Evolutionary conservation across 1,140 invertebrate genomes (phyloP).

Genomic region (Pantala flavescens): DNA sequence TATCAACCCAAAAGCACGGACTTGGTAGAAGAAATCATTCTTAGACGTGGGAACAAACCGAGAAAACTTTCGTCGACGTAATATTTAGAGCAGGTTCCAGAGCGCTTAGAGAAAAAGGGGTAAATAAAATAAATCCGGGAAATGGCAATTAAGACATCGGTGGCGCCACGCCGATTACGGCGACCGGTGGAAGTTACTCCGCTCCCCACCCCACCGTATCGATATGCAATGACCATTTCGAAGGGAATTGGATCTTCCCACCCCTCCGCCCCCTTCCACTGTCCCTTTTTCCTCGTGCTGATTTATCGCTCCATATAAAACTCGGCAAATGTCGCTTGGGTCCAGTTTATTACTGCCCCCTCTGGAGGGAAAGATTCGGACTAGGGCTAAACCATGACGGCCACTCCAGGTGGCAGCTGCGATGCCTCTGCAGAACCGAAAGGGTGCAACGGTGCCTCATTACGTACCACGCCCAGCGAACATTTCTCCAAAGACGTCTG

Average conservation of each 20-base stretch:
- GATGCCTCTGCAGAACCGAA: neutral
- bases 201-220: neutral
- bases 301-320: conserved; percentile 8
- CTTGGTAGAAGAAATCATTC: too few relatives aligned
- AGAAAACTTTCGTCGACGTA: too few relatives aligned
- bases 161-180: too few relatives aligned
- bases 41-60: too few relatives aligned
- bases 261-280: neutral
- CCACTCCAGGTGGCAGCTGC: neutral
- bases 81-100: too few relatives aligned
- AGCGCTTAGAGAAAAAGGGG: too few relatives aligned
- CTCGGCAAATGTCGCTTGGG: neutral
- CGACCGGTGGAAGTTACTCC: too few relatives aligned
- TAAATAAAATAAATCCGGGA: too few relatives aligned
- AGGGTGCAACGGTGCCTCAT: neutral
- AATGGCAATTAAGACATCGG: too few relatives aligned
- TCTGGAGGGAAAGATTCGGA: neutral
- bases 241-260: neutral
- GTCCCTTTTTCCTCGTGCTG: neutral
- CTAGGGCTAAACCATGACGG: neutral
- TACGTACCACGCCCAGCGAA: neutral
- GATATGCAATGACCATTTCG: neutral
- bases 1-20: too few relatives aligned
- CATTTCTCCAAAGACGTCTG: neutral
- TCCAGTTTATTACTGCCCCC: neutral